These are phyloP conservation scores for Pholis gunnellus DNA, from an alignment of 2,113 vertebrate species.

Conservation along the genomic window DNA sequence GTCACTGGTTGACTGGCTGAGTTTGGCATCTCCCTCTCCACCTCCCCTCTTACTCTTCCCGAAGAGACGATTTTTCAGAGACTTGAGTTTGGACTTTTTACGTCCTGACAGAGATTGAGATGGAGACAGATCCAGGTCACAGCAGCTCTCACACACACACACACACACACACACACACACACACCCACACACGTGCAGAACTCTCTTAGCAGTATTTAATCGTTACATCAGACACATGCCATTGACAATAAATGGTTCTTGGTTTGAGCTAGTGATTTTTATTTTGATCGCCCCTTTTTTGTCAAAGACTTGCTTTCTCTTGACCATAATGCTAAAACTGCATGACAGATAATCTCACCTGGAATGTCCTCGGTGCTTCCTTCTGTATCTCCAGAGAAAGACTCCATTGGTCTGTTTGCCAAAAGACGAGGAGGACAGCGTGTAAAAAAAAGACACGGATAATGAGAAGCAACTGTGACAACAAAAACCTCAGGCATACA, in stretches of 20 bases:
- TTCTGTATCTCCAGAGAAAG: slow-evolving; percentile 85
- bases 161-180: neutral
- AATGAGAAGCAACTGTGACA: neutral
- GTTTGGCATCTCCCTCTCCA: slow-evolving; percentile 74
- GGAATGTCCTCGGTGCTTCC: slow-evolving; percentile 86
- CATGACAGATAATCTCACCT: slow-evolving; percentile 82
- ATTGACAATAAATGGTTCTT: neutral
- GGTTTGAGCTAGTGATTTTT: neutral
- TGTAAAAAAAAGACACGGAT: neutral
- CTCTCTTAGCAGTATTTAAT: neutral
- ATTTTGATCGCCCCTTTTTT: neutral
- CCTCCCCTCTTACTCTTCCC: slow-evolving; percentile 88
- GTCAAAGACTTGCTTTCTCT: neutral
- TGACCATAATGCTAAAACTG: neutral
- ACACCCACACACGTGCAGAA: neutral
- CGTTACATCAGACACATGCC: neutral
- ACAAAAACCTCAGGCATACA: neutral
- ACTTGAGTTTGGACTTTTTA: slow-evolving; percentile 91
- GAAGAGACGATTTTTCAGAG: slow-evolving; percentile 88
- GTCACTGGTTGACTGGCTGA: slow-evolving; percentile 87
- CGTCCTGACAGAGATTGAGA: slow-evolving; percentile 80
- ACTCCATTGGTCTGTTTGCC: slow-evolving; percentile 83
- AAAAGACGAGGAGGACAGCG: neutral
- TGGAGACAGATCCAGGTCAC: slow-evolving; percentile 48
- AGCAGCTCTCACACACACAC: slow-evolving; percentile 7